Conservation (phyloP, 1,140 invertebrate genomes). For the Artemia franciscana region DNA sequence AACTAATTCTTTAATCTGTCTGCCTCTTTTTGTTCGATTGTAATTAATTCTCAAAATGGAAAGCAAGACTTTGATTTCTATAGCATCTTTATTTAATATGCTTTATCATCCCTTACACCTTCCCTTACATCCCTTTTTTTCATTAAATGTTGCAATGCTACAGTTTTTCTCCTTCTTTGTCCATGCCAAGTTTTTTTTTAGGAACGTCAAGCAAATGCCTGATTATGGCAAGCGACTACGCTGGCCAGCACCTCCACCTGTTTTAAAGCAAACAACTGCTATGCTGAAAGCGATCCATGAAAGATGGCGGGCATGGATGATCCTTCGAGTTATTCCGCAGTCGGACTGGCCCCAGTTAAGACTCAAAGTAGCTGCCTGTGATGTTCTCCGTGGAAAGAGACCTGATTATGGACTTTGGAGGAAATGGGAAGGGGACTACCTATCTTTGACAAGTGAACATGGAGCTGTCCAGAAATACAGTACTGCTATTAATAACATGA, state of each 20-base stretch:
- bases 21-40: no score
- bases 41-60: no score
- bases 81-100: no score
- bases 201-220: constrained; percentile 23
- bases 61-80: no score
- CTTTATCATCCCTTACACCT: no score
- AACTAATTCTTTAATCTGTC: no score
- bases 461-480: constrained; percentile 40
- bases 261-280: constrained; percentile 18
- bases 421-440: constrained; percentile 78
- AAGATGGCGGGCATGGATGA: constrained; percentile 69
- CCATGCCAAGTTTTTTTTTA: constrained; percentile 12
- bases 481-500: constrained; percentile 38
- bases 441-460: constrained; percentile 51
- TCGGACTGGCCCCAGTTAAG: constrained; percentile 63
- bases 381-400: constrained; percentile 37
- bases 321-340: constrained; percentile 49
- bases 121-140: no score
- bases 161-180: no score
- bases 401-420: constrained; percentile 55
- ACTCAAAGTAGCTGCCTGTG: constrained; percentile 30
- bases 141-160: no score
- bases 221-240: constrained; percentile 52
- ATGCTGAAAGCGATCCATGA: constrained; percentile 33
- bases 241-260: constrained; percentile 44